Evolutionary conservation across 2,888 invertebrate species (phyloP).

Genomic region (Ectemnius cavifrons): DNA sequence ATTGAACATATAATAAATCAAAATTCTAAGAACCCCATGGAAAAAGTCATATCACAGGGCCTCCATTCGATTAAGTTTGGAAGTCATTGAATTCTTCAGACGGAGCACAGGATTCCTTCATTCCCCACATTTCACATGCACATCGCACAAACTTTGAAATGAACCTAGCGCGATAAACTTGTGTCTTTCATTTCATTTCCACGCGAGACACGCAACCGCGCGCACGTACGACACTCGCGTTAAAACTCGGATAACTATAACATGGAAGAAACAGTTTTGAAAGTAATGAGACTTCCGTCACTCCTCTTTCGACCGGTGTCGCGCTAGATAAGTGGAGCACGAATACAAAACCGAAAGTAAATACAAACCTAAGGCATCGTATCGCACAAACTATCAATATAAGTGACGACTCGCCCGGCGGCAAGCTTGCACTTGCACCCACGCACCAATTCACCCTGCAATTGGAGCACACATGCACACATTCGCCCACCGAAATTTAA

Average conservation of each 20-base stretch:
- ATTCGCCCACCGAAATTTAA: too few species aligned
- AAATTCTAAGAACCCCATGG: neutral
- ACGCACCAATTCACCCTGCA: constrained; percentile 31
- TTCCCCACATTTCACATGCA: too few species aligned
- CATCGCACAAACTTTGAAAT: too few species aligned
- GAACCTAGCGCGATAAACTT: too few species aligned
- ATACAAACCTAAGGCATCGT: constrained; percentile 27
- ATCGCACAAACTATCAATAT: constrained; percentile 50
- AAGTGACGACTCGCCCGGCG: constrained; percentile 30
- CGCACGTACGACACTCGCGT: neutral
- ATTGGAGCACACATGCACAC: constrained; percentile 20
- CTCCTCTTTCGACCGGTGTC: neutral
- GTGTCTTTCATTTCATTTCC: too few species aligned
- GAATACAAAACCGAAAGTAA: constrained; percentile 32
- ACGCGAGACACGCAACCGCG: too few species aligned
- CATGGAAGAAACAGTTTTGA: neutral
- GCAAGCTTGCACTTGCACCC: constrained; percentile 16
- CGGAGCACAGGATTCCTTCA: too few species aligned
- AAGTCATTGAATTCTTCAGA: too few species aligned
- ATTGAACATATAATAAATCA: neutral
- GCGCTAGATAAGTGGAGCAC: constrained; percentile 5
- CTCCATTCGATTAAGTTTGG: too few species aligned
- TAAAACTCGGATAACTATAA: neutral
- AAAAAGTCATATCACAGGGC: too few species aligned
- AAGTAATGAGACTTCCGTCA: constrained; percentile 5